A percentile compares a stretch with the other conserved stretches of the same genome.
phyloP scores from a whole-genome alignment of 2,113 vertebrate genomes.

The Lampris incognitus region DNA sequence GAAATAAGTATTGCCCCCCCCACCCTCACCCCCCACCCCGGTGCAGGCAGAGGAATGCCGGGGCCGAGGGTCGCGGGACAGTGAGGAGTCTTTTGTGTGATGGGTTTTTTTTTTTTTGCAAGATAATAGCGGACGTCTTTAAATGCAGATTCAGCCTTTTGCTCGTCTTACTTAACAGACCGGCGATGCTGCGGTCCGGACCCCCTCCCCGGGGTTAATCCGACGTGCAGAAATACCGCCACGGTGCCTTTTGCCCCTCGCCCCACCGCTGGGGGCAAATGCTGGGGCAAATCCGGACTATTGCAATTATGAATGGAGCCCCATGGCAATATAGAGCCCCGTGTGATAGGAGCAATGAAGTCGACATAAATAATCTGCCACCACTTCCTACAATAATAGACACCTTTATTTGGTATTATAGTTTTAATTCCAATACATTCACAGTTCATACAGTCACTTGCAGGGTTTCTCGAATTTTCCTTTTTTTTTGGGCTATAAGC shows the following conservation, averaged over 20 bases:
- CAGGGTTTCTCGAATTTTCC: slow-evolving; percentile 23
- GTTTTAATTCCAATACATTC: slow-evolving; percentile 58
- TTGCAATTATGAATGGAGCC: no score
- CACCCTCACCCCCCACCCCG: no score
- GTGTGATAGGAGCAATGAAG: background rate
- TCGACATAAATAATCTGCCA: background rate
- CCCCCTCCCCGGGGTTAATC: no score
- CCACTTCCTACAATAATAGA: slow-evolving; percentile 62
- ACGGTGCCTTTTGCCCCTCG: no score
- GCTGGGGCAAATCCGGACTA: no score
- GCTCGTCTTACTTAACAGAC: slow-evolving; percentile 35
- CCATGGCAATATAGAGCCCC: no score
- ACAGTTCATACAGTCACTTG: slow-evolving; percentile 53
- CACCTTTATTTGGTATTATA: slow-evolving; percentile 68
- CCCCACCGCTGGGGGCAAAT: no score
- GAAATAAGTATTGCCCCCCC: no score
- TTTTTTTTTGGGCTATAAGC: slow-evolving; percentile 13
- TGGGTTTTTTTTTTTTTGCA: slow-evolving; percentile 9
- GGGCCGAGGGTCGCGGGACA: no score
- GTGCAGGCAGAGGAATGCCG: no score
- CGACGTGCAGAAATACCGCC: no score
- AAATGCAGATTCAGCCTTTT: slow-evolving; percentile 26
- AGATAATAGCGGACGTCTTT: slow-evolving; percentile 30
- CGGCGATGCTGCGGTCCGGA: background rate
- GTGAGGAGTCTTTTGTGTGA: background rate